Percentiles rank a stretch among this genome's conserved stretches.
phyloP scores from a whole-genome alignment of 1,140 invertebrate genomes.

The Apis mellifera region DNA sequence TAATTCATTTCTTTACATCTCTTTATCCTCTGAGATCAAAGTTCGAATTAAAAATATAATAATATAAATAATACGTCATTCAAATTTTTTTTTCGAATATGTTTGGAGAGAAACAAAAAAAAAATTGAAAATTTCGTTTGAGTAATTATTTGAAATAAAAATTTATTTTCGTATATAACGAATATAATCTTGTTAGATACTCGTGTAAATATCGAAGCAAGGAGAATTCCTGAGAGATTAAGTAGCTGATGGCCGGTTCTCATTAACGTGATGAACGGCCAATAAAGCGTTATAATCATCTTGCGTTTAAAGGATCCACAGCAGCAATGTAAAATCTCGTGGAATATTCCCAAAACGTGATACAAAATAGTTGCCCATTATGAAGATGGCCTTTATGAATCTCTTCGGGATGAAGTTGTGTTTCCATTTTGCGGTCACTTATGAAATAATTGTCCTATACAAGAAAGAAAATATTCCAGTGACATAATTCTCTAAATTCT shows the following conservation, averaged over 20 bases:
- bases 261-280: not conserved
- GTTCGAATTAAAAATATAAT: no score
- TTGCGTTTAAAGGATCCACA: not conserved
- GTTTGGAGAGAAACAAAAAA: no score
- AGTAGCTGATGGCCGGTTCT: not conserved
- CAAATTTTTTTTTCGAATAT: no score
- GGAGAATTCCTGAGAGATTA: not conserved
- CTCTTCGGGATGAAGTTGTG: not conserved
- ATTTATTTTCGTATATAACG: no score
- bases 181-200: not conserved
- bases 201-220: not conserved
- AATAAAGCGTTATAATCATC: not conserved
- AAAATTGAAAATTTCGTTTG: no score
- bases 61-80: no score
- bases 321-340: not conserved
- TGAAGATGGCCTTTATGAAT: not conserved
- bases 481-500: not conserved
- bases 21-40: no score
- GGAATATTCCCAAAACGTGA: not conserved
- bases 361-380: conserved; percentile 5
- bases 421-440: not conserved
- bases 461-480: not conserved
- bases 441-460: not conserved
- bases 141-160: no score
- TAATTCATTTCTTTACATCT: no score